Base-by-base conservation (phyloP, 2,888 invertebrate genomes). In the Mythimna ferrago region DNA sequence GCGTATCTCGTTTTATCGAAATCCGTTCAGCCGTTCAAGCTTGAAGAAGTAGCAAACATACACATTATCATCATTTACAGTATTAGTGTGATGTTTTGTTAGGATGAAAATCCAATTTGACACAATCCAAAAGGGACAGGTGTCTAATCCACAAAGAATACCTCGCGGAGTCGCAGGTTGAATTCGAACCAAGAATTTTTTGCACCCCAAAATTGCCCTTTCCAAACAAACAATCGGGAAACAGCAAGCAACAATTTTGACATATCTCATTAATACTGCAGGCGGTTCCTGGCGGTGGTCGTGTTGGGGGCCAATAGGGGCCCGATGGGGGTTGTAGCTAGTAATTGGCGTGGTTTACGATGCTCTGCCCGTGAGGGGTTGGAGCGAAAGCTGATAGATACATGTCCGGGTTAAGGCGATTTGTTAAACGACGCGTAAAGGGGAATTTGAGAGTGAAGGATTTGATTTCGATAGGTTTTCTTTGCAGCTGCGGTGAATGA, bases 261-360 rank as follows among this genome's bases (percentile, higher is more conserved):
- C 76, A 63, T 56, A 82, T 83, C 73, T 79, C 70, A 83, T 83
- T 65, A 80, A 81, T 80, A 73, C 67, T 75, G 67, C 65, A 70
- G 62, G 57, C 16, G 19, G 26, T 64, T 80, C 60, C 51, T 72
- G 69, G 10, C 60, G 56, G 67, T 72, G 66, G 69, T 64, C 66
- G 69, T 54, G 44, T 65, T 10, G 51, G 44, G 56, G 64, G 48
- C 63, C 54, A 41, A 14, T 19, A 11, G 63, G 62, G 66, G 67
- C 67, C 68, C 63, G 57, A 6, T 61, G 86, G 89, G 82, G 78
- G 78, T 73, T 73, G 83, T 85, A 82, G 67, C 75, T 82, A 81
- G 90, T 90, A 90, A 90, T 90, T 90, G 90, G 88, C 82, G 82
- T 86, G 88, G 84, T 90, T 90, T 91, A 90, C 88, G 89, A 89